These are phyloP conservation scores for Propithecus coquereli DNA, from an alignment of 2,113 vertebrate species.

Conservation along the genomic window DNA sequence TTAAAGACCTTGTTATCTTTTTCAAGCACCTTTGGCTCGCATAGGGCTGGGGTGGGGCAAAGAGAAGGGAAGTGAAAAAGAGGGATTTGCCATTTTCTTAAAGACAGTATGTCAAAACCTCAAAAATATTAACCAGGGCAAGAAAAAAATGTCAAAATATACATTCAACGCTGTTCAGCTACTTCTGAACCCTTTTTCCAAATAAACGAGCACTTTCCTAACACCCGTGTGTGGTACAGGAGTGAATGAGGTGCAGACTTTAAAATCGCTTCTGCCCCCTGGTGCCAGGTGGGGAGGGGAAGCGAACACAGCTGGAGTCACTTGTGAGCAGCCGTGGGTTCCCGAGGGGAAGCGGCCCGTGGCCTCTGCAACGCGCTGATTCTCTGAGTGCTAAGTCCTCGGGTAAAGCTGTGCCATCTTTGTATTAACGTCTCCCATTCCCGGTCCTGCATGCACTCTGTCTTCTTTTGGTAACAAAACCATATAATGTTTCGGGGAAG, in stretches of 20 bases:
- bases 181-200: too few species aligned
- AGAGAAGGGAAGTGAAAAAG: background rate
- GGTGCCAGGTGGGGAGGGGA: background rate
- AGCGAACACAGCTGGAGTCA: fast-evolving
- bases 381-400: background rate
- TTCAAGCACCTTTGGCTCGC: background rate
- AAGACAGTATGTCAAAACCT: background rate
- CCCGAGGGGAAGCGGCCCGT: too few species aligned
- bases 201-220: background rate
- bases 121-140: background rate
- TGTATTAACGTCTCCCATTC: fast-evolving
- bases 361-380: too few species aligned
- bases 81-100: background rate
- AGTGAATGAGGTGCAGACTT: background rate
- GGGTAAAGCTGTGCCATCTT: fast-evolving
- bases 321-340: too few species aligned
- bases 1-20: background rate
- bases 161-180: fast-evolving
- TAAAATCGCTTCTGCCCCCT: fast-evolving
- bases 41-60: background rate
- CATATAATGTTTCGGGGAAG: fast-evolving
- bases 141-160: background rate
- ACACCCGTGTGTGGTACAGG: background rate
- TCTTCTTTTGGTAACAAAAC: background rate
- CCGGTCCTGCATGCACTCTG: fast-evolving